A percentile compares a stretch with the other conserved stretches of the same genome.
Evolutionary conservation across 35 echinoderm and acorn worm genomes (phyloP).

Genomic region (Stichopus chloronotus): DNA sequence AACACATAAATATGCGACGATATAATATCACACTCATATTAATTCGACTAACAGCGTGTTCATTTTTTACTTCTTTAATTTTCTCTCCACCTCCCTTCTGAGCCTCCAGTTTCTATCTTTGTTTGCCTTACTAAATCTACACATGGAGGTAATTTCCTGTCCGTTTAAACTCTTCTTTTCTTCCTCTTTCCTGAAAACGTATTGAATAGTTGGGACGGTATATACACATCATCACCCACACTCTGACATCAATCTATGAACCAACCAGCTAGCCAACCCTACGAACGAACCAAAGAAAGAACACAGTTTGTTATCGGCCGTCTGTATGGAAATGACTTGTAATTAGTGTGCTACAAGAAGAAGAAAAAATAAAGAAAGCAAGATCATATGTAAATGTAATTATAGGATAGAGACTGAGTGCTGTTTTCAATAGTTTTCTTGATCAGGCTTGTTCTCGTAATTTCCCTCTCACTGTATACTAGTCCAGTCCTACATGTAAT

Average conservation of each 20-base stretch:
- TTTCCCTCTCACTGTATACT: conserved; percentile 1
- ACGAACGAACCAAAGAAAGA: neutral
- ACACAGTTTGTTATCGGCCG: conserved; percentile 10
- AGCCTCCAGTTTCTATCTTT: no score
- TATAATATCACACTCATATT: no score
- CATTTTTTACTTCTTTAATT: no score
- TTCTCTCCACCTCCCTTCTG: no score
- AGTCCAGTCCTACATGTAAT: neutral
- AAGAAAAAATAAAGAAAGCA: neutral
- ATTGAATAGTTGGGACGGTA: no score
- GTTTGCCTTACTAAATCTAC: neutral
- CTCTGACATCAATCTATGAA: no score
- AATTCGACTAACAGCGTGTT: no score
- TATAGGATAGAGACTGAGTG: neutral
- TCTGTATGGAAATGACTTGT: conserved; percentile 16
- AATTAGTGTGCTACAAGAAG: conserved; percentile 14
- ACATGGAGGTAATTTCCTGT: conserved; percentile 27
- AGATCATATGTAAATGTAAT: conserved; percentile 40
- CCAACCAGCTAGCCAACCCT: no score
- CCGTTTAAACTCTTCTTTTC: neutral
- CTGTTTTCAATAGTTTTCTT: neutral
- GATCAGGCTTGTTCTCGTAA: conserved; percentile 24
- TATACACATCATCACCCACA: no score
- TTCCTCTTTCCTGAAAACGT: no score
- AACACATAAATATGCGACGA: no score